These are phyloP conservation scores for Drosophila barbarae DNA, from an alignment of 2,888 invertebrate genomes.

Conservation along the genomic window DNA sequence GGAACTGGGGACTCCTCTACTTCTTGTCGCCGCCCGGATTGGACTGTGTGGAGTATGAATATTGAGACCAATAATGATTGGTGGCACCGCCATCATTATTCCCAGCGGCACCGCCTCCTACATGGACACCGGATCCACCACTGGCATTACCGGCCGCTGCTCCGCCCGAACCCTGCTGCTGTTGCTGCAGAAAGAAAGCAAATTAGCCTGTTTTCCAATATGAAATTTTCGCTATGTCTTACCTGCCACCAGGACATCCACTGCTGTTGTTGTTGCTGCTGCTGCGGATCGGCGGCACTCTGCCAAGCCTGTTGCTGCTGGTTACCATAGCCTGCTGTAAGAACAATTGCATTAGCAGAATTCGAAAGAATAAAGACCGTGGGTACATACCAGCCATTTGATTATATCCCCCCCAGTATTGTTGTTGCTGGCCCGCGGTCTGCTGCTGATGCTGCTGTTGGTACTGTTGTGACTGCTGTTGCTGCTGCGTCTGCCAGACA, in stretches of 20 bases:
- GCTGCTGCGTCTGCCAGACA: constrained; percentile 65
- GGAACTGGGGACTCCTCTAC: constrained; percentile 39
- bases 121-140: constrained; percentile 40
- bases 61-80: constrained; percentile 79
- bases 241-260: constrained; percentile 80
- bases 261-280: constrained; percentile 78
- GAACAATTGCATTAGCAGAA: not conserved
- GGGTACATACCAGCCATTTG: constrained; percentile 75
- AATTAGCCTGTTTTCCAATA: not conserved
- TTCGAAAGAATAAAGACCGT: not conserved
- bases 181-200: constrained; percentile 40
- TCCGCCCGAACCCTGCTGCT: constrained; percentile 54
- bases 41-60: constrained; percentile 77
- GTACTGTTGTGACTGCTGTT: constrained; percentile 52
- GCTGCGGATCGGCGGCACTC: constrained; percentile 76
- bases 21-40: constrained; percentile 63
- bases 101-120: constrained; percentile 49
- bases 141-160: constrained; percentile 50
- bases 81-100: constrained; percentile 66
- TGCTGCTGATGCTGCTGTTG: constrained; percentile 59
- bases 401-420: constrained; percentile 75
- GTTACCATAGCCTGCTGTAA: constrained; percentile 69
- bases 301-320: constrained; percentile 74
- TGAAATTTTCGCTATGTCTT: constrained; percentile 21
- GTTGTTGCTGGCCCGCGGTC: constrained; percentile 68